These are phyloP conservation scores for Lichenostomus cassidix DNA, from an alignment of 2,113 vertebrate genomes.

Conservation along the genomic window DNA sequence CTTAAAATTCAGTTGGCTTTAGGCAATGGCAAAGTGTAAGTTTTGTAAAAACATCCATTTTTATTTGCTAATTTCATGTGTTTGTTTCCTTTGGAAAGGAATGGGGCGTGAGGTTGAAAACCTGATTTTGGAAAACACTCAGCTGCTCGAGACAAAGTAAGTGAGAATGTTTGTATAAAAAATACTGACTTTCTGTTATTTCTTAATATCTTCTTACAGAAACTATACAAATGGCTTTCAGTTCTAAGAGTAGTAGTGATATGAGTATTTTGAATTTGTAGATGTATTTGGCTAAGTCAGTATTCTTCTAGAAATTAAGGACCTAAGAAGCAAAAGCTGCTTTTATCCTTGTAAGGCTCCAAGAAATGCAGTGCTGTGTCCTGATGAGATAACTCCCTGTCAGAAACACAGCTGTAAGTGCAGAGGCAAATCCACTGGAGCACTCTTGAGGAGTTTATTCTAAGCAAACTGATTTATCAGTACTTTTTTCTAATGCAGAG, in stretches of 20 bases:
- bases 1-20: background rate
- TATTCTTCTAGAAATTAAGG: background rate
- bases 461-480: background rate
- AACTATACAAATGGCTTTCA: background rate
- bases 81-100: conserved; percentile 79
- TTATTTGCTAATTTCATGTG: conserved; percentile 22
- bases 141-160: conserved; percentile 97
- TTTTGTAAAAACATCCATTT: background rate
- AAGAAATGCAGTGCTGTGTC: background rate
- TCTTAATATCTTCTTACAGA: background rate
- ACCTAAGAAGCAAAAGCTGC: background rate
- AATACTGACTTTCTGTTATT: background rate
- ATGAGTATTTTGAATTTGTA: background rate
- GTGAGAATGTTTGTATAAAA: conserved; percentile 31
- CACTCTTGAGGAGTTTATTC: background rate
- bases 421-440: background rate
- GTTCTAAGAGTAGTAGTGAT: background rate
- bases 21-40: background rate
- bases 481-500: background rate
- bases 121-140: conserved; percentile 96
- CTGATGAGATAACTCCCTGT: background rate
- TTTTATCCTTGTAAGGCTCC: background rate
- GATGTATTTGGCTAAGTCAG: background rate
- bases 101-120: conserved; percentile 99
- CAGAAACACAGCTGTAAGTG: background rate